These are phyloP conservation scores for Rostratula benghalensis DNA, from an alignment of 2,113 vertebrate species.

Conservation along the genomic window DNA sequence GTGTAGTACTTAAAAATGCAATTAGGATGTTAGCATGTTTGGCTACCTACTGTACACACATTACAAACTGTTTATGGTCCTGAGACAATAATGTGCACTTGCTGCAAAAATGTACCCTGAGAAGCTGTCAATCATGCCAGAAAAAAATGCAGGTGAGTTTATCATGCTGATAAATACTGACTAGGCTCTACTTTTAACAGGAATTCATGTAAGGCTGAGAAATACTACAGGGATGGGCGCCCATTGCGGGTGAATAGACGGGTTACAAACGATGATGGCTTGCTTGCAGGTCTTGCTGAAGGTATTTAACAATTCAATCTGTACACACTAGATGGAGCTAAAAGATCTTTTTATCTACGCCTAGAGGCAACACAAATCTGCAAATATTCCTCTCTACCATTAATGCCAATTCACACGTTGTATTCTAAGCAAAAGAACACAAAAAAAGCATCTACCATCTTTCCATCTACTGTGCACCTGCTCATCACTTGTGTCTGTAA, in stretches of 20 bases:
- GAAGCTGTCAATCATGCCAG: not conserved
- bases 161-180: not conserved
- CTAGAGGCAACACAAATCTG: not conserved
- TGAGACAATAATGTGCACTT: not conserved
- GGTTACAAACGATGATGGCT: not conserved
- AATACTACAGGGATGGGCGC: not conserved
- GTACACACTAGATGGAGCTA: slow-evolving; percentile 73
- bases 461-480: slow-evolving; percentile 57
- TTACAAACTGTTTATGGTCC: not conserved
- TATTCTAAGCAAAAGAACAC: slow-evolving; percentile 26
- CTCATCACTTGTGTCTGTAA: slow-evolving; percentile 35
- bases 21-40: not conserved
- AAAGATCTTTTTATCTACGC: not conserved
- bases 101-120: not conserved
- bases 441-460: slow-evolving; percentile 49
- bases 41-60: not conserved
- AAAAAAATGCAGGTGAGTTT: not conserved
- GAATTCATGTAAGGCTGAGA: not conserved
- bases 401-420: slow-evolving; percentile 9
- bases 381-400: not conserved
- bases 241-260: not conserved
- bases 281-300: not conserved
- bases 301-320: not conserved
- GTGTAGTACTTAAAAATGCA: not conserved
- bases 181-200: not conserved